These are phyloP conservation scores for Tinamus major DNA, from an alignment of 2,797 vertebrate species.

Conservation along the genomic window DNA sequence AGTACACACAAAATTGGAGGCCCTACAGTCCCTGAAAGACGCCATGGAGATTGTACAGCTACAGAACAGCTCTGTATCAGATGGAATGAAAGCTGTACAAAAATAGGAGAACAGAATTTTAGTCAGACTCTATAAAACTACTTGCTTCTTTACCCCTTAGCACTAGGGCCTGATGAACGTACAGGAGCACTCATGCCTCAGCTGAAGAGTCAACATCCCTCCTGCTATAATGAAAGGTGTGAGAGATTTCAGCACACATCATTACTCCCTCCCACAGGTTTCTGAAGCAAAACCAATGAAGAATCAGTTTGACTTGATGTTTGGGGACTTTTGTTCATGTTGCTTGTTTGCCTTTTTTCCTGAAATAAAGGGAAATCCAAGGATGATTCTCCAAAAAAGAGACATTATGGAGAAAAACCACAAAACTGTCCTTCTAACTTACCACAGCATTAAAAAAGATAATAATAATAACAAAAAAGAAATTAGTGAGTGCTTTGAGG, in stretches of 20 bases:
- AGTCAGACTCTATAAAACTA: background rate
- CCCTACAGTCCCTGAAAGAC: background rate
- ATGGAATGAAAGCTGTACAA: background rate
- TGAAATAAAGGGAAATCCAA: background rate
- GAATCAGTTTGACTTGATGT: background rate
- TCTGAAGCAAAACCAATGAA: constrained; percentile 18
- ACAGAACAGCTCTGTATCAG: accelerated
- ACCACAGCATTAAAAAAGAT: background rate
- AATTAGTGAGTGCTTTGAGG: background rate
- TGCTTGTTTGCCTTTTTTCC: background rate
- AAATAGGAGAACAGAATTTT: background rate
- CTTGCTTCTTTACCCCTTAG: background rate
- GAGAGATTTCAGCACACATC: background rate
- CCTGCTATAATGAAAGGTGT: background rate
- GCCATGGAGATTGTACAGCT: background rate
- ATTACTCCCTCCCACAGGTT: background rate
- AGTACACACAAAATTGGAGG: background rate
- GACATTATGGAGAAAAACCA: background rate
- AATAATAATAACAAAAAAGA: background rate
- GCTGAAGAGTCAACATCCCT: background rate
- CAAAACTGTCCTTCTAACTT: background rate
- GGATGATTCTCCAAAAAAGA: background rate
- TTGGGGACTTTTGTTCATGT: background rate
- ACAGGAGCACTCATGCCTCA: background rate
- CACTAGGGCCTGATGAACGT: background rate